Base-by-base conservation (phyloP, 2,888 invertebrate species). In the Callimorpha dominula region DNA sequence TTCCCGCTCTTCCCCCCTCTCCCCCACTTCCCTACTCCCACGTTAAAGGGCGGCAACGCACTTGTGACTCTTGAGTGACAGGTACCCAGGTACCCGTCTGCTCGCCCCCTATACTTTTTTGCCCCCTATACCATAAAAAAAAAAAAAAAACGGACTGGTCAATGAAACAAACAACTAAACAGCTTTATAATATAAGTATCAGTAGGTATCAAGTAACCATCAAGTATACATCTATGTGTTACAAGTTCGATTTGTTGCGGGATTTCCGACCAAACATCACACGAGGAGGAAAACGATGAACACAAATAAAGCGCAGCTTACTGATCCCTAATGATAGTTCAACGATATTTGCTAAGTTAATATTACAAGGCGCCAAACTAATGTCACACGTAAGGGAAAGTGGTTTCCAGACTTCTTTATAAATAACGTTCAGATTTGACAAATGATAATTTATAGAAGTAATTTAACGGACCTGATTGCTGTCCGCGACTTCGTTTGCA, bases 251-350 rank as follows among this genome's bases (percentile, higher is more conserved):
- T 65, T 76, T 70, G 46, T 63, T 50, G 20, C 42, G 74, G 72
- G 71, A 74, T 73, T 71, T 71, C 71, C 71, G 40, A 50, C 15
- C 68, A 15, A 64, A 60, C 75, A 68, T 65, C 43, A 64, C 63
- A 54, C 67, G 50, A 42, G 46, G 63, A 72, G 74, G 75, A 75
- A 75, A 79, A 79, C 76, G 65, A 50, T 68, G 49, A 52, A 72
- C 46, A 12, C 2, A 15, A 64, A 64, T 50, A 46, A 5, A n/a
- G 11, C 11, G 12, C 42, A 40, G 2, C n/a, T n/a, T 14, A 42
- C 49, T 40, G 42, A 57, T 60, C 66, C 70, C 46, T 31, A 68
- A 52, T 70, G 75, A 62, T 9, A 46, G n/a, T 43, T 40, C 57
- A 20, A 65, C 60, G 65, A 70, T 62, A 64, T 46, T 50, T 54